phyloP scores from a whole-genome alignment of 1,140 invertebrate genomes.

The Pararge aegeria region DNA sequence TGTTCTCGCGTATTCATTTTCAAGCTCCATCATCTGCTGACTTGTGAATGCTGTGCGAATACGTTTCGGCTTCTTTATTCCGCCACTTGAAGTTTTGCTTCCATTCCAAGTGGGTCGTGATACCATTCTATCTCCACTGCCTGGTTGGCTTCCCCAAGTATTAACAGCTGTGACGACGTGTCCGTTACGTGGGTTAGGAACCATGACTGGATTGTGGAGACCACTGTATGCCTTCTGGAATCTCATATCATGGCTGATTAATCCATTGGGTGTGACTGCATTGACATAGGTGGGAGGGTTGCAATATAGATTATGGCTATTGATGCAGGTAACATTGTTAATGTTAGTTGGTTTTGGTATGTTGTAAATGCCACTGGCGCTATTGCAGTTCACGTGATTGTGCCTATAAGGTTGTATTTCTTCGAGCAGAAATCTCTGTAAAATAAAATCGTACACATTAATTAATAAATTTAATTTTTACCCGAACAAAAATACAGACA shows the following conservation, averaged over 20 bases:
- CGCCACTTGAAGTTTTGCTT: constrained; percentile 15
- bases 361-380: constrained; percentile 11
- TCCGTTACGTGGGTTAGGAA: constrained; percentile 11
- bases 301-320: constrained; percentile 4
- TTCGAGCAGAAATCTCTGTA: constrained; percentile 20
- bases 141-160: constrained; percentile 4
- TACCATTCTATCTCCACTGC: constrained; percentile 7
- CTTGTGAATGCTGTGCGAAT: constrained; percentile 97
- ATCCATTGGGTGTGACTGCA: constrained; percentile 2
- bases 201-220: constrained; percentile 12
- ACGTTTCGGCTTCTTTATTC: constrained; percentile 78
- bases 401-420: constrained; percentile 25
- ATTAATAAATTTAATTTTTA: not conserved
- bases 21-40: constrained; percentile 94
- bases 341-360: not conserved
- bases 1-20: constrained; percentile 98
- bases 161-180: constrained; percentile 7
- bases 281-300: constrained; percentile 23
- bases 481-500: not conserved
- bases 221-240: constrained; percentile 10
- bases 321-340: constrained; percentile 3
- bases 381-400: constrained; percentile 16
- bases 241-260: constrained; percentile 14
- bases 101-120: constrained; percentile 9
- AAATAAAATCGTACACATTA: constrained; percentile 14